Evolutionary conservation across 2,888 invertebrate genomes (phyloP).

Genomic region (Macrophya annulata): DNA sequence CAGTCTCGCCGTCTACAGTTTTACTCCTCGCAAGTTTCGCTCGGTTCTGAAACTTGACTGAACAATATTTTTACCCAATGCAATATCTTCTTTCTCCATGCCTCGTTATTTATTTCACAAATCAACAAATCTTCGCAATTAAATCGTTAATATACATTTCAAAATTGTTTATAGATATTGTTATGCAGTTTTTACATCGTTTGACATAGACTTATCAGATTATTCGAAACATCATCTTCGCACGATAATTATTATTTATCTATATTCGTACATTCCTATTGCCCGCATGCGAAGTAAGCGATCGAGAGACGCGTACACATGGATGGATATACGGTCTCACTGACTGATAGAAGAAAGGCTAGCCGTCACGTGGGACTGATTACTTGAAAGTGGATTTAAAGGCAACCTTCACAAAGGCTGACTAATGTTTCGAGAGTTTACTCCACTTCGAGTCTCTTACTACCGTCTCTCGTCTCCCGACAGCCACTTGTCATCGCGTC

Average conservation of each 20-base stretch:
- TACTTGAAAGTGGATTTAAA: slow-evolving; percentile 52
- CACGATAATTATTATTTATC: not conserved
- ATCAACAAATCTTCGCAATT: not conserved
- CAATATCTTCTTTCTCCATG: not conserved
- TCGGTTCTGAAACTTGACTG: not conserved
- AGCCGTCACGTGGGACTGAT: slow-evolving; percentile 42
- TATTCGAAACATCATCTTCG: not conserved
- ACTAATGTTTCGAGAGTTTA: slow-evolving; percentile 31
- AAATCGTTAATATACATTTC: not conserved
- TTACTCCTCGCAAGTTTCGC: not conserved
- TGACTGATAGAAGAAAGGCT: slow-evolving; percentile 51
- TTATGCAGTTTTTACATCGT: not conserved
- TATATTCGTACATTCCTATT: not conserved
- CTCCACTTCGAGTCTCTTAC: not conserved
- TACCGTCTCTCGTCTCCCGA: not conserved
- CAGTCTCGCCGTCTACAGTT: not conserved
- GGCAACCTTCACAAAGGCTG: slow-evolving; percentile 41
- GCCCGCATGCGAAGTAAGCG: not conserved
- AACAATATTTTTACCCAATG: not conserved
- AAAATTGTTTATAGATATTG: not conserved
- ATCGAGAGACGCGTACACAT: not conserved
- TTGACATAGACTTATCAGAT: not conserved
- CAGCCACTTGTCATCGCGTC: slow-evolving; percentile 42
- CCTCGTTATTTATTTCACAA: not conserved
- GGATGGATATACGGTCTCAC: slow-evolving; percentile 20